Evolutionary conservation across 1,140 invertebrate species (phyloP).

Genomic region (Bombus soroeensis): DNA sequence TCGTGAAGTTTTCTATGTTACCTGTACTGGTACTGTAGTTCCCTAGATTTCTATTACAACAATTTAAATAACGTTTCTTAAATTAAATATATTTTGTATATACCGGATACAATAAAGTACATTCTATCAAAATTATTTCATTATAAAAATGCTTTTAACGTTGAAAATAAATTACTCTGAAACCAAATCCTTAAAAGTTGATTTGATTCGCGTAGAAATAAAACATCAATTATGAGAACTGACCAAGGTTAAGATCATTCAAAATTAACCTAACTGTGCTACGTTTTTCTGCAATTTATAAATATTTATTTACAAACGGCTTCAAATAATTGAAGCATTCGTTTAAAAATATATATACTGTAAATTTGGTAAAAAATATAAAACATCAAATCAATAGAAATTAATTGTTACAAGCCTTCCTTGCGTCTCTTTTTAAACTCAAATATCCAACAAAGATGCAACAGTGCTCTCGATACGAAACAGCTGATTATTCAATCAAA

Average conservation of each 20-base stretch:
- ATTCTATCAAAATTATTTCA: too few relatives aligned
- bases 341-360: neutral
- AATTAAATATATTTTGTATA: neutral
- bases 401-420: neutral
- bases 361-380: neutral
- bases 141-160: too few relatives aligned
- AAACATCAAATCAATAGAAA: neutral
- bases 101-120: too few relatives aligned
- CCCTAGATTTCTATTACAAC: neutral
- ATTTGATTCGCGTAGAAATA: neutral
- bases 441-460: neutral
- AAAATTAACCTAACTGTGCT: neutral
- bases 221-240: neutral
- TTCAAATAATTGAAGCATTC: neutral
- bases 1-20: too few relatives aligned
- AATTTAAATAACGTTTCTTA: neutral
- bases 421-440: neutral
- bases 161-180: too few relatives aligned
- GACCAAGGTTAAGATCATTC: neutral
- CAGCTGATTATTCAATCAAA: neutral
- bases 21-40: neutral
- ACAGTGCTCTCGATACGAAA: neutral
- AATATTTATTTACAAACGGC: neutral
- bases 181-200: neutral
- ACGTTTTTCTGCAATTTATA: neutral